phyloP scores from a whole-genome alignment of 2,113 vertebrate genomes.

The Prietella phreatophila region DNA sequence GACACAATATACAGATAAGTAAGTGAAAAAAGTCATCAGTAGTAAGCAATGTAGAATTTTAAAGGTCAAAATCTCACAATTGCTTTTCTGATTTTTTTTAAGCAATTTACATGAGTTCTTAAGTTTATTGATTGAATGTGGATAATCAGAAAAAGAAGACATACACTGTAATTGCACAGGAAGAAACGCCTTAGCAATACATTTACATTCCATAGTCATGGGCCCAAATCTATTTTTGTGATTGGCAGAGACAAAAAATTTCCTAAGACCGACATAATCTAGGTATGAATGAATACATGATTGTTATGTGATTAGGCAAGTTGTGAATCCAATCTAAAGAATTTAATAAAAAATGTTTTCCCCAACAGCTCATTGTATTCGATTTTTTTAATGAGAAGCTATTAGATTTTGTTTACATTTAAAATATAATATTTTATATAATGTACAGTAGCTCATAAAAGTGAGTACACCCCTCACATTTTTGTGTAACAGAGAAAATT shows the following conservation, averaged over 20 bases:
- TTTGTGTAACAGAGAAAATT: no score
- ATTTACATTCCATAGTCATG: background rate
- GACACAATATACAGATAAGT: background rate
- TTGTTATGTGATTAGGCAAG: background rate
- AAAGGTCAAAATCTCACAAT: background rate
- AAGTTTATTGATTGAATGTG: background rate
- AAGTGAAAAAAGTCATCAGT: background rate
- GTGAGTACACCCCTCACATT: no score
- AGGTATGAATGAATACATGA: background rate
- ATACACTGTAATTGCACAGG: background rate
- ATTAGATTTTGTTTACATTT: no score
- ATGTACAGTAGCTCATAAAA: no score
- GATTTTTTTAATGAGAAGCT: background rate
- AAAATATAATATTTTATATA: no score
- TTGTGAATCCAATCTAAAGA: background rate
- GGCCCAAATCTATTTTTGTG: background rate
- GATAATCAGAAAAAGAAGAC: background rate
- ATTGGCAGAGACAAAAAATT: no score
- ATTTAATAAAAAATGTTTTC: background rate
- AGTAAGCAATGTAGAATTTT: background rate
- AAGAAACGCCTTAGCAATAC: no score
- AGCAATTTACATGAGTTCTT: background rate
- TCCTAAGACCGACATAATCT: no score
- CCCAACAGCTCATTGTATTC: background rate
- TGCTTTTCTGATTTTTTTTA: background rate